Percentiles rank a stretch among this genome's conserved stretches.
Conservation (phyloP, 2,113 vertebrate genomes). For the Lates calcarifer region DNA sequence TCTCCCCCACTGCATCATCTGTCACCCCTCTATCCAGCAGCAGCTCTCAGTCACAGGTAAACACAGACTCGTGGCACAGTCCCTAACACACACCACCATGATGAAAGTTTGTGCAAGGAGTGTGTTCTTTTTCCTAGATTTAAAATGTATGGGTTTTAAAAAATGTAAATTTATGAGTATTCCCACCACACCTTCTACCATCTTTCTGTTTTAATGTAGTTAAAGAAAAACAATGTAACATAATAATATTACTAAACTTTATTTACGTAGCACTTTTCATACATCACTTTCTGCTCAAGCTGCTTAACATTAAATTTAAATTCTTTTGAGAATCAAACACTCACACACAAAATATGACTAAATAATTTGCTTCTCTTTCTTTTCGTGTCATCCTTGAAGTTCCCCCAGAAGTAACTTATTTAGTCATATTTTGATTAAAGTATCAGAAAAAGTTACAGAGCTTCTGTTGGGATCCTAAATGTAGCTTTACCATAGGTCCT, state of each 20-base stretch:
- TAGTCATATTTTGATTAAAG: conserved; percentile 6
- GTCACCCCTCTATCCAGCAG: conserved; percentile 82
- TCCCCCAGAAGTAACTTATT: background rate
- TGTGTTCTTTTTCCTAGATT: background rate
- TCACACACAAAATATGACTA: background rate
- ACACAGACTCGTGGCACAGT: conserved; percentile 46
- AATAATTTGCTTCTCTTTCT: conserved; percentile 14
- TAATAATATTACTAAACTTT: conserved; percentile 66
- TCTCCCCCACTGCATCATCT: conserved; percentile 83
- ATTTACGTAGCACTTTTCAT: conserved; percentile 36
- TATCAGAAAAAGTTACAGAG: background rate
- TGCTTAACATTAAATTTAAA: conserved; percentile 34
- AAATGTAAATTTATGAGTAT: background rate
- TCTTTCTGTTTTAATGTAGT: conserved; percentile 38
- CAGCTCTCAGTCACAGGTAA: conserved; percentile 91
- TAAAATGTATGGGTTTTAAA: background rate
- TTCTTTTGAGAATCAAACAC: background rate
- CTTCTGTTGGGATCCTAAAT: background rate
- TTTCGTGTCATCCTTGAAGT: background rate
- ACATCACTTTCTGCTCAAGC: conserved; percentile 26
- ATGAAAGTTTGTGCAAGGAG: background rate
- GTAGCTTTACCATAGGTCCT: background rate
- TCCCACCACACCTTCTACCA: background rate
- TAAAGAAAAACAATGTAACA: conserved; percentile 41
- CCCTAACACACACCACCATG: conserved; percentile 52